Evolutionary conservation across 2,797 vertebrate genomes (phyloP), one percentile per base, ranked within the genome.

Genomic region (Hippocampus kuda): DNA sequence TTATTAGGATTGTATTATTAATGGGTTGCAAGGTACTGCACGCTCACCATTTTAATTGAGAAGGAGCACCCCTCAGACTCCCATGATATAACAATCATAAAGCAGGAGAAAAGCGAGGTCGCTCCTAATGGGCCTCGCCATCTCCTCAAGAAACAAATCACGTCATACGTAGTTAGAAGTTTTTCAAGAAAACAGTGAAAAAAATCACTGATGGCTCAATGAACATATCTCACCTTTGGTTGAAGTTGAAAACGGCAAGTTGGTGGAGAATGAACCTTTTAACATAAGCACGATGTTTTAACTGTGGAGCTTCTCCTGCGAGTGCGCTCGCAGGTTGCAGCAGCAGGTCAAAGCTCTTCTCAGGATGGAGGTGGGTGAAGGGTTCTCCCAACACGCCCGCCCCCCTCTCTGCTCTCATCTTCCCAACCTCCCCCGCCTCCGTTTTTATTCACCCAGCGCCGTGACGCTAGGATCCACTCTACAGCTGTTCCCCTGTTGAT

Each of bases 401-500:
- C 79, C 18, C 53, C 46, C 69, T 30, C 38, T 26, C n/a, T 9
- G 34, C 67, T 49, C 59, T 41, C 69, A 42, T 5, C 57, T 18
- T 16, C 63, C 30, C 27, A 20, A 26, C 48, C 65, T 27, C 66
- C 24, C 34, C 65, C 20, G 12, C 67, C 68, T 74, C 77, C 38
- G 46, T 80, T 83, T 88, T 81, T 77, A 77, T 79, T 73, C 66
- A 70, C 75, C 22, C 73, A 75, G 80, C 64, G 67, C 78, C 51
- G 74, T 79, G 84, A 87, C 73, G 74, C 72, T 65, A 76, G 79
- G 81, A 85, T 80, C 72, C 72, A 5, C 86, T 84, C 81, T 85
- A 83, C 88, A 85, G 83, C 83, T 84, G 87, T 85, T 90, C 88
- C 88, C 88, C 85, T 86, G 89, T 87, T 86, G 89, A 88, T 90